Percentiles rank a stretch among this genome's conserved stretches.
phyloP scores from a whole-genome alignment of 2,797 vertebrate species.

The Gobionotothen gibberifrons region DNA sequence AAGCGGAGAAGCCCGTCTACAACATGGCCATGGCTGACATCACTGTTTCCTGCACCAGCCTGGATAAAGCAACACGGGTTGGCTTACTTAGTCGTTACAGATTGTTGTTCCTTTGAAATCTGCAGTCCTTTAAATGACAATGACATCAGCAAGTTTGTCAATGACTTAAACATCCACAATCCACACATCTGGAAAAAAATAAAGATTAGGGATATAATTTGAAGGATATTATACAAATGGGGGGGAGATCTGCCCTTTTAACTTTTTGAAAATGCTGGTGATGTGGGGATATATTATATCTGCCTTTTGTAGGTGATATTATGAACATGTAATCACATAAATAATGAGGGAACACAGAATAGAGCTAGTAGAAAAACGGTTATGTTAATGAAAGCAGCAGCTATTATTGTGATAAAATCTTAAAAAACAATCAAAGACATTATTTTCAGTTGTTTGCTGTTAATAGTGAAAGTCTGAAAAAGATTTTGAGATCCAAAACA shows the following conservation, averaged over 20 bases:
- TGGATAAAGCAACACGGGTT: constrained; percentile 93
- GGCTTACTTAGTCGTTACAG: constrained; percentile 15
- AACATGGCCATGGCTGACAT: constrained; percentile 96
- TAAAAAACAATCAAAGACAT: not conserved
- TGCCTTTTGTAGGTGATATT: not conserved
- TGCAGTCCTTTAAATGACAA: not conserved
- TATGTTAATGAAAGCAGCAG: not conserved
- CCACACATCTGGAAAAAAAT: rapidly evolving
- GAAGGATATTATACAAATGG: not conserved
- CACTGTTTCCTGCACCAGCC: constrained; percentile 93
- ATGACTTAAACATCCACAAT: not conserved
- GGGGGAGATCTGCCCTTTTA: too few relatives aligned
- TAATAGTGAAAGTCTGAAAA: not conserved
- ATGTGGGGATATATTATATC: not conserved
- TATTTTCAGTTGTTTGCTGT: not conserved
- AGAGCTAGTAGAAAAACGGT: not conserved
- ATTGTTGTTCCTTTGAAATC: not conserved
- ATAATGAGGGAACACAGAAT: not conserved
- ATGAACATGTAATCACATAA: not conserved
- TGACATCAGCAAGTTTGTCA: rapidly evolving
- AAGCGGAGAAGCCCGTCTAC: constrained; percentile 92
- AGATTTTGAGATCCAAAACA: not conserved
- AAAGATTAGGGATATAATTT: not conserved
- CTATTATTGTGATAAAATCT: not conserved
- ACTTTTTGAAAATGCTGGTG: not conserved